A percentile compares a stretch with the other conserved stretches of the same genome.
Evolutionary conservation across 2,888 invertebrate species (phyloP).

Genomic region (Achlya flavicornis): DNA sequence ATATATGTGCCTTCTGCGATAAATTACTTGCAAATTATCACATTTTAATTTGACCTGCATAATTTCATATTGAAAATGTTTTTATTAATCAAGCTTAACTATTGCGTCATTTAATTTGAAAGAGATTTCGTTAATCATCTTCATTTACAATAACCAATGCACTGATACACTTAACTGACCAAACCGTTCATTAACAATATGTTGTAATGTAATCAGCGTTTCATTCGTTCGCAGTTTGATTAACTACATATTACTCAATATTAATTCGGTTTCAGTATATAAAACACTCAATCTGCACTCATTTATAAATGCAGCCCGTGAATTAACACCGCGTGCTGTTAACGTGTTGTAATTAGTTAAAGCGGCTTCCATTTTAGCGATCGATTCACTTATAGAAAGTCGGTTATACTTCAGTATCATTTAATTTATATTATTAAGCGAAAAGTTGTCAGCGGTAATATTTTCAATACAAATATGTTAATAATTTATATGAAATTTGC

Average conservation of each 20-base stretch:
- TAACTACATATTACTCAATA: slow-evolving; percentile 12
- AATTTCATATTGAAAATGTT: too few species aligned
- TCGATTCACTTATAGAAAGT: slow-evolving; percentile 24
- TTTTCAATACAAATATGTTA: background rate
- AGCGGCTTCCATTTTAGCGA: slow-evolving; percentile 41
- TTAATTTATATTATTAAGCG: slow-evolving; percentile 19
- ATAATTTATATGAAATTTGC: too few species aligned
- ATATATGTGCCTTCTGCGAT: too few species aligned
- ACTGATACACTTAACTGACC: background rate
- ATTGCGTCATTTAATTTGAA: too few species aligned
- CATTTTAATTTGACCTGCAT: too few species aligned
- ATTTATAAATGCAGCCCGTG: slow-evolving; percentile 42
- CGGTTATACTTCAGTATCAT: slow-evolving; percentile 25
- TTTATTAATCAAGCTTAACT: too few species aligned
- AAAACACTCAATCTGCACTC: slow-evolving; percentile 34
- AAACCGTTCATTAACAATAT: background rate
- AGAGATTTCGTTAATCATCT: too few species aligned
- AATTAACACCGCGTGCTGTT: slow-evolving; percentile 48
- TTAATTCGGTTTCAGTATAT: slow-evolving; percentile 18
- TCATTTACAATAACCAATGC: background rate
- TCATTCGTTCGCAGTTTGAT: background rate
- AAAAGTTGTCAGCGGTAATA: slow-evolving; percentile 11
- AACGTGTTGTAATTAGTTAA: slow-evolving; percentile 44
- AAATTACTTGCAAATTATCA: too few species aligned
- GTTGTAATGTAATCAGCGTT: background rate